These are phyloP conservation scores for Esox niger DNA, from an alignment of 2,113 vertebrate genomes.

Conservation along the genomic window DNA sequence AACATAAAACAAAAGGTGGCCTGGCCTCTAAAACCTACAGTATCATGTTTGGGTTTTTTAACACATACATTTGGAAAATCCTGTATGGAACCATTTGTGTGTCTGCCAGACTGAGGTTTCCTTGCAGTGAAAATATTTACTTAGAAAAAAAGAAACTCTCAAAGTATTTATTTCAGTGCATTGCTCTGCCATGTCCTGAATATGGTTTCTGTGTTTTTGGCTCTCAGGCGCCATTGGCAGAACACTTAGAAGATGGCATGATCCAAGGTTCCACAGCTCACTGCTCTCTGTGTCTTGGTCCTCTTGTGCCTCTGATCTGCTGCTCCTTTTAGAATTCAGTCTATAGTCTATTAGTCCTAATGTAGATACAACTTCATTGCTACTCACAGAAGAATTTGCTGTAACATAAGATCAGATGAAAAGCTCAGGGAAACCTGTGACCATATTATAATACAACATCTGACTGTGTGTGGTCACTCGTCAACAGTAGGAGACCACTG, in stretches of 20 bases:
- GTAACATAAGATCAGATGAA: not conserved
- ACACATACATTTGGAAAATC: constrained; percentile 64
- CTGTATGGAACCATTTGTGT: constrained; percentile 61
- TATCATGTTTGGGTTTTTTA: constrained; percentile 67
- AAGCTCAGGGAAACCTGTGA: not conserved
- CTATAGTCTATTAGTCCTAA: not conserved
- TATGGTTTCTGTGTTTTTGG: constrained; percentile 61
- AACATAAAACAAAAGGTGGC: constrained; percentile 72
- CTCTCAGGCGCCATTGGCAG: constrained; percentile 43
- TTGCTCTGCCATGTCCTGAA: constrained; percentile 59
- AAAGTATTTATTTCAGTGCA: constrained; percentile 68
- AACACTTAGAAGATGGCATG: constrained; percentile 14
- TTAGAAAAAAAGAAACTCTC: constrained; percentile 54
- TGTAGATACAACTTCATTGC: not conserved
- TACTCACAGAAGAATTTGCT: too few species aligned
- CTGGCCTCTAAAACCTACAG: constrained; percentile 59
- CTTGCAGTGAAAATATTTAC: constrained; percentile 73
- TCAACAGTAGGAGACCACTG: constrained; percentile 59
- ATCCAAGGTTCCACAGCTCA: constrained; percentile 27
- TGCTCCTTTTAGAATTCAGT: constrained; percentile 22
- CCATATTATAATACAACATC: not conserved
- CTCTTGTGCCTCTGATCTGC: constrained; percentile 16
- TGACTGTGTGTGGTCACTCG: constrained; percentile 13
- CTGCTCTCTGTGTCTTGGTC: constrained; percentile 23
- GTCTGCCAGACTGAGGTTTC: constrained; percentile 66